A percentile compares a stretch with the other conserved stretches of the same genome.
Evolutionary conservation across 1,140 invertebrate species (phyloP).

Genomic region (Drosophila mauritiana): DNA sequence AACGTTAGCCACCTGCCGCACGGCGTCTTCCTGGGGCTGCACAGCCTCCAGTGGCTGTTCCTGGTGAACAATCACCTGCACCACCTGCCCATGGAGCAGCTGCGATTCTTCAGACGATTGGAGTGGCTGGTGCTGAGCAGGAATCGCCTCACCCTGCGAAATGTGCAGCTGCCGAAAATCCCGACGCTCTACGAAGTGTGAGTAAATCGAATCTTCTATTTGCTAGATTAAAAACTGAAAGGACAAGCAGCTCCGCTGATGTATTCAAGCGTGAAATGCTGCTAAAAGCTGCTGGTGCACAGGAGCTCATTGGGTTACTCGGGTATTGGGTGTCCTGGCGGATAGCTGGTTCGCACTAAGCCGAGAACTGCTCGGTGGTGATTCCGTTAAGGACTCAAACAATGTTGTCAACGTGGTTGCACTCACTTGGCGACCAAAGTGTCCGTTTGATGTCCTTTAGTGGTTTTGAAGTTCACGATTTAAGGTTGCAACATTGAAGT

Average conservation of each 20-base stretch:
- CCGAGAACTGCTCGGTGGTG: slow-evolving; percentile 5
- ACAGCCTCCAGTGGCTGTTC: slow-evolving; percentile 84
- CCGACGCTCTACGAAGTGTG: slow-evolving; percentile 86
- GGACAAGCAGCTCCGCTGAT: slow-evolving; percentile 46
- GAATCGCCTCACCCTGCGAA: slow-evolving; percentile 84
- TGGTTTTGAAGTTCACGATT: slow-evolving; percentile 1
- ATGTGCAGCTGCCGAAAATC: slow-evolving; percentile 85
- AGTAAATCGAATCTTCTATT: slow-evolving; percentile 80
- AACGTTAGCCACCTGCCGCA: slow-evolving; percentile 79
- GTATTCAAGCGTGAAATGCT: slow-evolving; percentile 77
- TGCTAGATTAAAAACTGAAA: slow-evolving; percentile 66
- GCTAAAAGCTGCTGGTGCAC: slow-evolving; percentile 21
- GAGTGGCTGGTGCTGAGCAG: slow-evolving; percentile 85
- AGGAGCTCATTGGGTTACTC: slow-evolving; percentile 22
- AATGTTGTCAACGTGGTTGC: slow-evolving; percentile 21
- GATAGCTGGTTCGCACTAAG: not conserved
- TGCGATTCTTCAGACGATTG: slow-evolving; percentile 84
- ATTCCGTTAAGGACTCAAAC: slow-evolving; percentile 13
- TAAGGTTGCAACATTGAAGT: not conserved
- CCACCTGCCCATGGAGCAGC: slow-evolving; percentile 79
- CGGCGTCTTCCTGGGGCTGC: slow-evolving; percentile 84
- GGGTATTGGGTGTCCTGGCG: slow-evolving; percentile 35
- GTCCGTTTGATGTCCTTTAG: slow-evolving; percentile 4
- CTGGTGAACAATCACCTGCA: slow-evolving; percentile 83
- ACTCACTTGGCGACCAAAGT: slow-evolving; percentile 21